Evolutionary conservation across 1,140 invertebrate species (phyloP).

Genomic region (Colletes latitarsis): DNA sequence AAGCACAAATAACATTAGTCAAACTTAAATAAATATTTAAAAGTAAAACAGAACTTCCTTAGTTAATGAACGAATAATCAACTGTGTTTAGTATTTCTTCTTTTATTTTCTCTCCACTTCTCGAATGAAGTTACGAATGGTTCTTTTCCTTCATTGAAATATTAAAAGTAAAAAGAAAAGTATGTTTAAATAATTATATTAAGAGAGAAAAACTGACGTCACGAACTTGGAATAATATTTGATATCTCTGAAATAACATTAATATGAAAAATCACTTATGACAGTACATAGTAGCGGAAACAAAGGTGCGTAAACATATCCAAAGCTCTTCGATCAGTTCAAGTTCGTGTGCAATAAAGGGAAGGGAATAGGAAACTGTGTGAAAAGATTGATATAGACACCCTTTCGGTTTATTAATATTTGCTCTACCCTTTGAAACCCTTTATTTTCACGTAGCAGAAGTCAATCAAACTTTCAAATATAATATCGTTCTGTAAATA

Average conservation of each 20-base stretch:
- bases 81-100: too few relatives aligned
- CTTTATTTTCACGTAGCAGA: neutral
- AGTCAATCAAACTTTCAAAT: neutral
- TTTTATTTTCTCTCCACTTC: neutral
- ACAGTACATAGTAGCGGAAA: neutral
- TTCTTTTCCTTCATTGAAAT: too few relatives aligned
- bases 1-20: too few relatives aligned
- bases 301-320: neutral
- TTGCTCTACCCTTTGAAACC: conserved; percentile 35
- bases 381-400: neutral
- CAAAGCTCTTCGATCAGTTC: neutral
- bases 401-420: conserved; percentile 44
- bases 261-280: neutral
- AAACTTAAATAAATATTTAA: neutral
- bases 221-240: neutral
- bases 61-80: too few relatives aligned
- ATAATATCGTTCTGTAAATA: conserved; percentile 1
- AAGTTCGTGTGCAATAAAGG: neutral
- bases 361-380: neutral
- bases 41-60: too few relatives aligned
- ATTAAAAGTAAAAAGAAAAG: neutral
- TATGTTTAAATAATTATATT: neutral
- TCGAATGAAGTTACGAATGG: too few relatives aligned
- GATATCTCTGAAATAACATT: neutral
- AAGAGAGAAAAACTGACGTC: neutral